phyloP scores from a whole-genome alignment of 2,888 invertebrate species.

The Hirudinaria manillensis region DNA sequence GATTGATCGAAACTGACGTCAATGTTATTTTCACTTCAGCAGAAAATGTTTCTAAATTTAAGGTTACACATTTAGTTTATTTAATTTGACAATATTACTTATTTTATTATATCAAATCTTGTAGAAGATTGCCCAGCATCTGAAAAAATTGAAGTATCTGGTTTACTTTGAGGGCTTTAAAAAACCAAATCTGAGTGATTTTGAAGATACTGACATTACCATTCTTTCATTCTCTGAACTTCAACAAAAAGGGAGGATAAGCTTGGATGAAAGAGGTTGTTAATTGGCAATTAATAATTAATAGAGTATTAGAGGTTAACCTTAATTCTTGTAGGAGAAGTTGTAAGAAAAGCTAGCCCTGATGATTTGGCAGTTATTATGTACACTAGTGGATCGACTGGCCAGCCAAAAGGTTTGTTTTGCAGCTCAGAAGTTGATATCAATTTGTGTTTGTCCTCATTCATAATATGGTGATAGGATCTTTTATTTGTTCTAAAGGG shows the following conservation, averaged over 20 bases:
- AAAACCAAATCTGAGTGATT: neutral
- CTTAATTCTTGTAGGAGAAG: neutral
- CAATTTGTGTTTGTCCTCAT: no score
- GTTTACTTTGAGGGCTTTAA: constrained; percentile 19
- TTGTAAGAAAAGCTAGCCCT: neutral
- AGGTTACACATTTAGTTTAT: constrained; percentile 41
- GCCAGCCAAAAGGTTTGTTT: constrained; percentile 77
- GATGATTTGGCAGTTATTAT: constrained; percentile 87
- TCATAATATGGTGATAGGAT: no score
- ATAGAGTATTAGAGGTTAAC: neutral
- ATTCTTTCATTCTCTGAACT: constrained; percentile 13
- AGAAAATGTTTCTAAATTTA: constrained; percentile 82
- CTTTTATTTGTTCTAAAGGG: no score
- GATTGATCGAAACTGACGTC: constrained; percentile 92
- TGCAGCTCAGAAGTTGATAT: neutral
- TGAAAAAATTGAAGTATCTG: constrained; percentile 9
- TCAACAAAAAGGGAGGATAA: neutral
- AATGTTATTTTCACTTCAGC: constrained; percentile 84
- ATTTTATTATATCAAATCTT: neutral
- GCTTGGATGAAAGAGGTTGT: neutral
- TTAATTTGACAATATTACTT: neutral
- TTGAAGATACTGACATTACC: neutral
- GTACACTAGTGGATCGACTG: constrained; percentile 98
- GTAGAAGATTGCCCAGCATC: constrained; percentile 10
- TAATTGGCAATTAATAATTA: no score